phyloP scores from a whole-genome alignment of 2,888 invertebrate genomes.

The Lysandra bellargus region DNA sequence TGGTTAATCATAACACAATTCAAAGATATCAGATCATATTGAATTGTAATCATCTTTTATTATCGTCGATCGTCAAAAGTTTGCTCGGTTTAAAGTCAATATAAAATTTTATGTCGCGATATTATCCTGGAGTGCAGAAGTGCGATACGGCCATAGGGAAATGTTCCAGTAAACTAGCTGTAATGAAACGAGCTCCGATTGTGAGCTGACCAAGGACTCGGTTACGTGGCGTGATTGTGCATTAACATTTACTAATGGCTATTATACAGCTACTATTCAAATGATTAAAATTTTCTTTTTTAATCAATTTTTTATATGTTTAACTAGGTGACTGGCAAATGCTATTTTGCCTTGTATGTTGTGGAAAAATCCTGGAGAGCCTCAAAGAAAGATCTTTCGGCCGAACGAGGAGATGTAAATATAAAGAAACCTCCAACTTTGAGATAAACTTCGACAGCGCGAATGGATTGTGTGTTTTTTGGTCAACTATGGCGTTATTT shows the following conservation, averaged over 20 bases:
- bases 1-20: background rate
- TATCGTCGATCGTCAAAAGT: constrained; percentile 5
- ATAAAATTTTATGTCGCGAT: constrained; percentile 25
- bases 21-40: background rate
- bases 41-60: constrained; percentile 1
- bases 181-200: constrained; percentile 8
- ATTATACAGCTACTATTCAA: background rate
- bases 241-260: background rate
- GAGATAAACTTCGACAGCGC: no score
- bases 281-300: background rate
- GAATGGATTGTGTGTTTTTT: no score
- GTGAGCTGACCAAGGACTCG: background rate
- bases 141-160: constrained; percentile 14
- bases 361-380: no score
- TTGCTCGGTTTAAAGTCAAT: constrained; percentile 15
- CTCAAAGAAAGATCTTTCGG: no score
- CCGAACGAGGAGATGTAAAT: no score
- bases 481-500: no score
- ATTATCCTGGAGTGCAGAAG: constrained; percentile 21
- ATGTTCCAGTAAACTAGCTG: constrained; percentile 15
- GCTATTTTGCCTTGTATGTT: no score
- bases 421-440: no score
- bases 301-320: background rate
- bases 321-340: background rate
- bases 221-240: background rate